Base-by-base conservation (phyloP, 2,888 invertebrate genomes). In the Calameuta idolon region DNA sequence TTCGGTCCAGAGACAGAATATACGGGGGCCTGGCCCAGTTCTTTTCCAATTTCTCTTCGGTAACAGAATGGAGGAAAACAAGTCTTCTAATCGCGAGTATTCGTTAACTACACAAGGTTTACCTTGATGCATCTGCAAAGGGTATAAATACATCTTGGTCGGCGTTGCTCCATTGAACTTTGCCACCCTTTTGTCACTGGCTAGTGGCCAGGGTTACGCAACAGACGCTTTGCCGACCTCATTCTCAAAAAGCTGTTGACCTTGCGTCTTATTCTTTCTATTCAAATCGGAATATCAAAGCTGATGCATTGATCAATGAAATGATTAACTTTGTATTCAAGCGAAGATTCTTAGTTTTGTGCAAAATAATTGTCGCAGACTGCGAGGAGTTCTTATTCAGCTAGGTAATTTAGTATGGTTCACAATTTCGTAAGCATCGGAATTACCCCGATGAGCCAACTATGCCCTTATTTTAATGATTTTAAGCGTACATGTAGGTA, bases 111-210 rank as follows among this genome's bases (percentile, higher is more conserved):
- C 84, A 85, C 89, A 89, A 90, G 89, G 89, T 88, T 87, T 85
- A 81, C 84, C 83, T 78, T 77, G 78, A 83, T 83, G 83, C 77
- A 85, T 88, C 81, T 80, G 83, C 83, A 80, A 79, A 82, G 79
- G 87, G 85, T 90, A 89, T 89, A 89, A 90, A 89, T 86, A 89
- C 84, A 87, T 83, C 84, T 87, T 85, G 83, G 85, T 87, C 83
- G 85, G 87, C 86, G 89, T 88, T 91, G 90, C 91, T 91, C 88
- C 91, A 91, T 91, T 91, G 91, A 91, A 91, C 91, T 88, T 90
- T 91, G 90, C 89, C 90, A 89, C 84, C 85, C 81, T 82, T 82
- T 83, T 85, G 81, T 82, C 81, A 80, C 85, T 90, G 91, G 91
- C 88, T 77, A 69, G 75, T 79, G 82, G 91, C 90, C 91, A 91